phyloP scores from a whole-genome alignment of 1,140 invertebrate species.

The Grapholita molesta region DNA sequence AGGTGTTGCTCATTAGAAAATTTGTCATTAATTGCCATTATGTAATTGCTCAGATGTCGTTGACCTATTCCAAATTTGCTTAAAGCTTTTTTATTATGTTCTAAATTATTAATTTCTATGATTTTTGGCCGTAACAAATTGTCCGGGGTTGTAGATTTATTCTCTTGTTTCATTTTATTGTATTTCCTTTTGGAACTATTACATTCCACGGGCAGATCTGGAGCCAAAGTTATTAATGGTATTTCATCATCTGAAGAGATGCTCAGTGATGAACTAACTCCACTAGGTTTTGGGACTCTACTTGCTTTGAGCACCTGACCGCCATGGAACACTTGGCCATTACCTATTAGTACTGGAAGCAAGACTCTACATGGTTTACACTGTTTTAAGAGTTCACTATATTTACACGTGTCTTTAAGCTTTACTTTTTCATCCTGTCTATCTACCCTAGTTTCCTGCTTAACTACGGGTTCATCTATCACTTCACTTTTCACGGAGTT shows the following conservation, averaged over 20 bases:
- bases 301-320: neutral
- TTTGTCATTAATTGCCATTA: neutral
- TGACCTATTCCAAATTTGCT: neutral
- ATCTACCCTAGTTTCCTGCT: neutral
- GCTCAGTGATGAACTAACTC: neutral
- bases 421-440: neutral
- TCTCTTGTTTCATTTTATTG: neutral
- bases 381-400: conserved; percentile 6
- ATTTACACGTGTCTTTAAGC: neutral
- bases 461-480: neutral
- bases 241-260: neutral
- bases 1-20: neutral
- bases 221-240: neutral
- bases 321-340: neutral
- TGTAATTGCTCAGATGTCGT: neutral
- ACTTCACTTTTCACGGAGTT: neutral
- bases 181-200: too few species aligned
- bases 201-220: neutral
- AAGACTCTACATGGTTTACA: conserved; percentile 1
- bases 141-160: neutral
- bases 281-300: neutral
- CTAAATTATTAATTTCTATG: neutral
- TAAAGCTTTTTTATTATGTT: neutral
- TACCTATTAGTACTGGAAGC: neutral
- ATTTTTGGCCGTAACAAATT: neutral